phyloP scores from a whole-genome alignment of 2,113 vertebrate species.

The Chlorodrepanis virens region DNA sequence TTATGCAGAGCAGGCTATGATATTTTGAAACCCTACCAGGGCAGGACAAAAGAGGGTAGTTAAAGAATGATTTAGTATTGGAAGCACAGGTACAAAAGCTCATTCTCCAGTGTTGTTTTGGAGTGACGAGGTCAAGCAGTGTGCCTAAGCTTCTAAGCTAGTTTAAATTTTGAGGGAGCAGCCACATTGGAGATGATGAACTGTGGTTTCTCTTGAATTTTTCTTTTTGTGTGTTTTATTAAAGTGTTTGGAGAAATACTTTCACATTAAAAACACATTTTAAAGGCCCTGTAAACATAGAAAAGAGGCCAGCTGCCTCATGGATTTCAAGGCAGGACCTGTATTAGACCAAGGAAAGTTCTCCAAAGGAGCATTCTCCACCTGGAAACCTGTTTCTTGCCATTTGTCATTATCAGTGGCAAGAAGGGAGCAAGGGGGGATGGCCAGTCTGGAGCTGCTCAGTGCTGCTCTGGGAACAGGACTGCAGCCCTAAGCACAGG shows the following conservation, averaged over 20 bases:
- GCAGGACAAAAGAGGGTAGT: neutral
- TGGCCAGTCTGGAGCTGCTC: neutral
- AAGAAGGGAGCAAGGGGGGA: neutral
- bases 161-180: neutral
- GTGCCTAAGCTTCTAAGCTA: neutral
- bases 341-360: neutral
- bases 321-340: too few species aligned
- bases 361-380: neutral
- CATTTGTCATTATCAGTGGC: neutral
- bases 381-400: neutral
- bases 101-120: neutral
- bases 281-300: accelerated
- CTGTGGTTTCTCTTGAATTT: neutral
- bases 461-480: neutral
- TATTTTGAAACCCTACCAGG: neutral
- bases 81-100: neutral
- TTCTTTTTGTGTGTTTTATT: neutral
- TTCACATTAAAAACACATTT: neutral
- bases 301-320: neutral
- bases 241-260: neutral
- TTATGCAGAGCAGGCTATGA: neutral
- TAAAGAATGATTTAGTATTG: conserved; percentile 12
- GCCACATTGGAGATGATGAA: neutral
- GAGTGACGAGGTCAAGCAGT: neutral
- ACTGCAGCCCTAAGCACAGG: neutral